A percentile compares a stretch with the other conserved stretches of the same genome.
Evolutionary conservation across 2,888 invertebrate genomes (phyloP).

Genomic region (Tinea pellionella): DNA sequence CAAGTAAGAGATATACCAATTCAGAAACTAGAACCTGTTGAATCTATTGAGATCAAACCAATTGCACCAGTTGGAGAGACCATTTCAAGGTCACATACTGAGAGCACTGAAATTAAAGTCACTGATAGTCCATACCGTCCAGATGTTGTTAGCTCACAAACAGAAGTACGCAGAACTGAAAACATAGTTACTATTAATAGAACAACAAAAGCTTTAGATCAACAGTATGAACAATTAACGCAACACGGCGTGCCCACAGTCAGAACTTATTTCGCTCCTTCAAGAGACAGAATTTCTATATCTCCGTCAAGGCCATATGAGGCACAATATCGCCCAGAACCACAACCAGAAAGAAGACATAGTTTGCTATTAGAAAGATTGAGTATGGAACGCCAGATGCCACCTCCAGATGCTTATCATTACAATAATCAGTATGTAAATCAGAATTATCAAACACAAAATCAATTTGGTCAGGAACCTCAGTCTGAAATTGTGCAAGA

Average conservation of each 20-base stretch:
- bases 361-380: slow-evolving; percentile 52
- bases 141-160: slow-evolving; percentile 38
- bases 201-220: slow-evolving; percentile 53
- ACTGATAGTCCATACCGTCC: slow-evolving; percentile 39
- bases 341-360: slow-evolving; percentile 47
- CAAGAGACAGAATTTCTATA: slow-evolving; percentile 37
- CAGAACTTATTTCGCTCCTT: slow-evolving; percentile 50
- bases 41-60: slow-evolving; percentile 51
- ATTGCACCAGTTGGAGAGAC: slow-evolving; percentile 44
- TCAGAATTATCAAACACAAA: slow-evolving; percentile 41
- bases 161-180: slow-evolving; percentile 55
- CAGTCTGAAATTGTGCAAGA: slow-evolving; percentile 53
- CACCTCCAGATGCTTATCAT: slow-evolving; percentile 44
- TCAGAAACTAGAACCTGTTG: not conserved
- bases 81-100: slow-evolving; percentile 44
- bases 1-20: slow-evolving; percentile 17
- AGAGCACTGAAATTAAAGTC: slow-evolving; percentile 53
- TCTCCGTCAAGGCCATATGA: slow-evolving; percentile 46
- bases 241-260: slow-evolving; percentile 46
- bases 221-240: slow-evolving; percentile 43
- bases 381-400: slow-evolving; percentile 55
- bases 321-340: slow-evolving; percentile 39
- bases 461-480: slow-evolving; percentile 47
- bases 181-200: slow-evolving; percentile 58
- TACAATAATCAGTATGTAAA: slow-evolving; percentile 43